Conservation (phyloP, 2,113 vertebrate species). For the Epinephelus fuscoguttatus region DNA sequence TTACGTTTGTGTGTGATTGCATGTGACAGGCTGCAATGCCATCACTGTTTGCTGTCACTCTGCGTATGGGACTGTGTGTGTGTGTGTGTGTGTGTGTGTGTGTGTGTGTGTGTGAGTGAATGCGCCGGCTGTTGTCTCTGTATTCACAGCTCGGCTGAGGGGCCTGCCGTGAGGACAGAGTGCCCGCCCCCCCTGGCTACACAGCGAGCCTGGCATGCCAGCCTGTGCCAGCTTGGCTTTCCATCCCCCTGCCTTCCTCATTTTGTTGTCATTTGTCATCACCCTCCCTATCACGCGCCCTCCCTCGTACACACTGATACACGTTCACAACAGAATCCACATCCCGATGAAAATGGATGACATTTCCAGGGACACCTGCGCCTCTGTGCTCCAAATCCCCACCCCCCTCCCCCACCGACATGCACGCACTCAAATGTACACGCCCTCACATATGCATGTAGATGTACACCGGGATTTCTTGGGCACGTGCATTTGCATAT, state of each 20-base stretch:
- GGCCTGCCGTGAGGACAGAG: conserved; percentile 57
- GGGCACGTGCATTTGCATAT: conserved; percentile 19
- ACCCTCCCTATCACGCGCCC: conserved; percentile 21
- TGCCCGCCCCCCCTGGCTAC: conserved; percentile 50
- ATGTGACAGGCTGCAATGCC: conserved; percentile 30
- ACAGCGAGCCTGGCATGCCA: conserved; percentile 50
- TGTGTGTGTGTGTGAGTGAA: conserved; percentile 26
- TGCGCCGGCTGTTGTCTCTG: conserved; percentile 65
- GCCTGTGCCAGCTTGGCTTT: conserved; percentile 59
- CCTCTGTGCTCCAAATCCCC: conserved; percentile 38
- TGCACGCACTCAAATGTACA: background rate
- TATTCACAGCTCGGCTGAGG: conserved; percentile 67
- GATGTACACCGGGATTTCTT: conserved; percentile 12
- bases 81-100: conserved; percentile 18
- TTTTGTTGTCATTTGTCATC: conserved; percentile 76
- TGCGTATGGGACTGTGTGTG: background rate
- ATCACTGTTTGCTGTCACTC: conserved; percentile 37
- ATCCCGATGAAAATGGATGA: conserved; percentile 48
- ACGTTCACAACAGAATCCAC: conserved; percentile 1
- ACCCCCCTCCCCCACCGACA: background rate
- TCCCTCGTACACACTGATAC: conserved; percentile 8
- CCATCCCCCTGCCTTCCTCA: conserved; percentile 58
- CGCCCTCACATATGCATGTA: conserved; percentile 22
- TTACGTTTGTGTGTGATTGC: conserved; percentile 14
- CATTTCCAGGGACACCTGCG: conserved; percentile 74